phyloP scores from a whole-genome alignment of 2,113 vertebrate genomes.

The Pseudolaguvia tuberculata region DNA sequence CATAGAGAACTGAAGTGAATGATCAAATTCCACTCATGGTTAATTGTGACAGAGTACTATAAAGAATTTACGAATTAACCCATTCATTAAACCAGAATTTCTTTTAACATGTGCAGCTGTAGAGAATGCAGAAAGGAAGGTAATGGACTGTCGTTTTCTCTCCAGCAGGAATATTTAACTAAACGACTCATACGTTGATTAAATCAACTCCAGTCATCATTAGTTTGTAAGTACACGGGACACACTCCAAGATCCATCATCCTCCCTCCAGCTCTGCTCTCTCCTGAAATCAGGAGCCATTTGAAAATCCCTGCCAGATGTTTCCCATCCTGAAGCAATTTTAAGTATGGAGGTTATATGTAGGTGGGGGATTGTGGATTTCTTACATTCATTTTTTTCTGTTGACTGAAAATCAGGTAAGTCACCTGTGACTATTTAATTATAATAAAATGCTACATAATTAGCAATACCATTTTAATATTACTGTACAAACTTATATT shows the following conservation, averaged over 20 bases:
- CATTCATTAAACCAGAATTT: no score
- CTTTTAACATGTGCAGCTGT: background rate
- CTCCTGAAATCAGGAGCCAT: constrained; percentile 24
- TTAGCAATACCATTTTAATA: no score
- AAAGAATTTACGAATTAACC: no score
- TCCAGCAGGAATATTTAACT: constrained; percentile 1
- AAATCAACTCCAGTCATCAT: constrained; percentile 21
- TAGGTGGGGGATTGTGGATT: no score
- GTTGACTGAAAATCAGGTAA: no score
- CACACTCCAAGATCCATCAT: constrained; percentile 10
- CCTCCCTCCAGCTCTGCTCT: constrained; percentile 21
- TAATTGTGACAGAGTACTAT: no score
- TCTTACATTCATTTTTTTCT: no score
- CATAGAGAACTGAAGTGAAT: no score
- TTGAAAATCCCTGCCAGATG: constrained; percentile 43
- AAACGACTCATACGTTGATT: constrained; percentile 15
- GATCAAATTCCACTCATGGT: no score
- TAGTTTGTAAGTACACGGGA: background rate
- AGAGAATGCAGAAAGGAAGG: background rate
- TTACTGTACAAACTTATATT: no score
- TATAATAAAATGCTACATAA: no score
- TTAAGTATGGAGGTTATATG: constrained; percentile 20
- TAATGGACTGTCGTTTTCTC: background rate
- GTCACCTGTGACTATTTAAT: no score
- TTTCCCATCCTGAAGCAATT: constrained; percentile 37